Base-by-base conservation (phyloP, 1,140 invertebrate genomes). In the Bombus balteatus region DNA sequence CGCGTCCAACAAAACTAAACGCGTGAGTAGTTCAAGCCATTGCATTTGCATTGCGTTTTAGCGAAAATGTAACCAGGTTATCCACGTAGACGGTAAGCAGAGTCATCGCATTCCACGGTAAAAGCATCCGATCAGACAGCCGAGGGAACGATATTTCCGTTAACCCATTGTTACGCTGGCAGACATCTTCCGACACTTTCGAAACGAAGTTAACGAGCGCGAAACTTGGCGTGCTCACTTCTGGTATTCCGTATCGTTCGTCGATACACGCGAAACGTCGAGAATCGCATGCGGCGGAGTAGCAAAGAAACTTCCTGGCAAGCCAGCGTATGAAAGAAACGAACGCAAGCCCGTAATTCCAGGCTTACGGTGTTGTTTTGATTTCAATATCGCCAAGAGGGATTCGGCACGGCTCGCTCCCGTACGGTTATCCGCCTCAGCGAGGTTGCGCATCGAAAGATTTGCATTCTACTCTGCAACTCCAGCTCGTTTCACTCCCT, bases 391-490 rank as follows among this genome's bases (percentile, higher is more conserved):
- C 47, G 79, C 73, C 59, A 37, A 6, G 43, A 71, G 65, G 71
- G 70, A 81, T 70, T 28, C 41, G 28, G 39, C 1, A 39, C 70
- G 41, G 25, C 37, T 32, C 18, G 34, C n/a, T 22, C 28, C 1
- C 37, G 8, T 39, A n/a, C 59, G 32, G 72, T 86, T 86, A 75
- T 76, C 72, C 71, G 25, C 39, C 47, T 39, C 1, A 62, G 12
- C 79, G 71, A 34, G 62, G 25, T 34, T 73, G 41, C 22, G 47
- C 83, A 88, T 87, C 84, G 87, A 41, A 87, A 89, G 86, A 90
- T 90, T 90, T 90, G 88, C 89, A 90, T 90, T 90, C 88, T 71
- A 70, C 78, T 68, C 80, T 47, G 76, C 83, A 81, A 83, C 80
- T 77, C 57, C 59, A 47, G 73, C 81, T 90, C 85, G 88, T 85